Percentiles rank a stretch among this genome's conserved stretches.
phyloP scores from a whole-genome alignment of 1,140 invertebrate genomes.

The Drosophila kurseongensis region DNA sequence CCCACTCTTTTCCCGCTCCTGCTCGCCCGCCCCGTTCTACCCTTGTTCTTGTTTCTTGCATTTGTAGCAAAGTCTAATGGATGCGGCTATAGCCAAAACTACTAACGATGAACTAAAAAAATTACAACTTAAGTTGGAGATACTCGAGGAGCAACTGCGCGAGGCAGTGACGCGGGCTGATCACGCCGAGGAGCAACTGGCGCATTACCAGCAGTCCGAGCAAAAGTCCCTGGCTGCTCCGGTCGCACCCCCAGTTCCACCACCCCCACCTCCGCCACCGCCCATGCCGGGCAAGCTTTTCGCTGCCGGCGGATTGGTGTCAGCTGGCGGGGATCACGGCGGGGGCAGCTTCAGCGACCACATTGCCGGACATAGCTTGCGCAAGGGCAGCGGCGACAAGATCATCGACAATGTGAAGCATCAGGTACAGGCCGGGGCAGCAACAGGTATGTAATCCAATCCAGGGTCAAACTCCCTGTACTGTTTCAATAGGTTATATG shows the following conservation, averaged over 20 bases:
- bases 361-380: conserved; percentile 67
- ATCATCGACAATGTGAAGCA: conserved; percentile 81
- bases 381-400: conserved; percentile 64
- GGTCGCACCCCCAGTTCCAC: conserved; percentile 36
- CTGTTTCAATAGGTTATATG: not conserved
- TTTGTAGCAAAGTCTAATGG: conserved; percentile 83
- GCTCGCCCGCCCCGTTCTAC: conserved; percentile 37
- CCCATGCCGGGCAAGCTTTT: conserved; percentile 39
- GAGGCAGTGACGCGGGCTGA: conserved; percentile 69
- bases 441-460: conserved; percentile 74
- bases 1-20: conserved; percentile 37
- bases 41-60: conserved; percentile 53
- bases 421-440: conserved; percentile 79
- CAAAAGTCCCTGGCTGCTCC: conserved; percentile 20
- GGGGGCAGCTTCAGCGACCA: conserved; percentile 61
- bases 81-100: conserved; percentile 83
- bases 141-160: conserved; percentile 80
- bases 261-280: conserved; percentile 50
- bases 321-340: conserved; percentile 10
- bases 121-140: conserved; percentile 84
- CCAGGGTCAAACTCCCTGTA: not conserved
- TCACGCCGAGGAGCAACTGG: conserved; percentile 74
- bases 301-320: not conserved
- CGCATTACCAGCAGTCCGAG: conserved; percentile 45
- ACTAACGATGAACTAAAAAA: conserved; percentile 84